These are phyloP conservation scores for Aphelinus atriplicis DNA, from an alignment of 1,140 invertebrate genomes.

Conservation along the genomic window DNA sequence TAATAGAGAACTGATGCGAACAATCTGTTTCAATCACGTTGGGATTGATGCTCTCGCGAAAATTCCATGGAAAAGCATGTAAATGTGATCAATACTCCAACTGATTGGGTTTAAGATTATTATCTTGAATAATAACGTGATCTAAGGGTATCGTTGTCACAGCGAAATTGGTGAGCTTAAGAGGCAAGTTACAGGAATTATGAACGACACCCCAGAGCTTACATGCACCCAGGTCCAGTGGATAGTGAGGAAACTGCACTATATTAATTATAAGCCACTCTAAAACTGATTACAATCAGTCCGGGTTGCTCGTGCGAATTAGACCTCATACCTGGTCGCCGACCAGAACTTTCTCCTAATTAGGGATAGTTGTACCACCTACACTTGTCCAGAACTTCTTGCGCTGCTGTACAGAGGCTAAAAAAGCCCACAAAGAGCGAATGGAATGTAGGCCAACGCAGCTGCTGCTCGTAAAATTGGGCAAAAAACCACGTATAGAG, in stretches of 20 bases:
- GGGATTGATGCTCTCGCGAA: no score
- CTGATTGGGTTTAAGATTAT: no score
- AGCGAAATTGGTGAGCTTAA: no score
- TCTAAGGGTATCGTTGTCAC: no score
- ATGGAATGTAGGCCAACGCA: background rate
- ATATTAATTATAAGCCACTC: conserved; percentile 28
- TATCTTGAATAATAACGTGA: no score
- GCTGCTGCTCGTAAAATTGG: background rate
- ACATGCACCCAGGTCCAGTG: background rate
- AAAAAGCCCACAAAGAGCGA: background rate
- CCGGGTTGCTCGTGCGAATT: conserved; percentile 8
- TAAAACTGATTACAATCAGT: conserved; percentile 25
- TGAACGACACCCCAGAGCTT: background rate
- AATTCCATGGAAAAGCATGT: no score
- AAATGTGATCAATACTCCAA: no score
- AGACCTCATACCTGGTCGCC: background rate
- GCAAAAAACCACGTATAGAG: no score
- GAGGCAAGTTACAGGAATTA: background rate
- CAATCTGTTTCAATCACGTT: no score
- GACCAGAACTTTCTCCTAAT: conserved; percentile 25
- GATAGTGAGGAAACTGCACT: background rate
- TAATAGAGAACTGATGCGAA: no score
- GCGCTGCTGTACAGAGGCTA: no score
- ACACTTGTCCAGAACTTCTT: no score
- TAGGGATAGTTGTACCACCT: background rate